A percentile compares a stretch with the other conserved stretches of the same genome.
Conservation (phyloP, 2,113 vertebrate species). For the Muntiacus muntjak region DNA sequence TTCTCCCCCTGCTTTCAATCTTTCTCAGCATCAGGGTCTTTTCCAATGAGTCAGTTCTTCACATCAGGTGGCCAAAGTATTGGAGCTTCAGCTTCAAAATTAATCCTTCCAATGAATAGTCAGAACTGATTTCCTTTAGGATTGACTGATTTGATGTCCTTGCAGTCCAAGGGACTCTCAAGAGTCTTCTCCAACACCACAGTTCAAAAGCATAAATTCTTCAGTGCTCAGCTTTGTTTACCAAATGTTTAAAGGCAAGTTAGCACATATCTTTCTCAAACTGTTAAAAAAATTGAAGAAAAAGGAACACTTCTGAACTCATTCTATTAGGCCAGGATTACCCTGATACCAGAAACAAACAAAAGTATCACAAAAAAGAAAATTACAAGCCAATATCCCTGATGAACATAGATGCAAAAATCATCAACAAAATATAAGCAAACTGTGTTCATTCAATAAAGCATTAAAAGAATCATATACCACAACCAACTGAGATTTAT, state of each 20-base stretch:
- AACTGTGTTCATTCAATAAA: neutral
- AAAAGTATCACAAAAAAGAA: neutral
- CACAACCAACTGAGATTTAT: neutral
- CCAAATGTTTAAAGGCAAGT: neutral
- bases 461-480: neutral
- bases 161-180: neutral
- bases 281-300: neutral
- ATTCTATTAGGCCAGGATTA: neutral
- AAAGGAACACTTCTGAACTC: neutral
- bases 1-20: neutral
- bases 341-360: neutral
- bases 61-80: neutral
- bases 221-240: neutral
- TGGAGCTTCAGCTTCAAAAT: neutral
- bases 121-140: neutral
- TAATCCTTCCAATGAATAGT: neutral
- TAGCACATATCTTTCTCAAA: neutral
- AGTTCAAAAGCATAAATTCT: neutral
- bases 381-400: neutral
- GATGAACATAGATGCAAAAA: neutral
- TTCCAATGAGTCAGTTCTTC: neutral
- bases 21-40: neutral
- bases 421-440: neutral
- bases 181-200: neutral
- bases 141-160: neutral